Evolutionary conservation across 2,888 invertebrate genomes (phyloP), one percentile per base, ranked within the genome.

Genomic region (Drosophila atripex): DNA sequence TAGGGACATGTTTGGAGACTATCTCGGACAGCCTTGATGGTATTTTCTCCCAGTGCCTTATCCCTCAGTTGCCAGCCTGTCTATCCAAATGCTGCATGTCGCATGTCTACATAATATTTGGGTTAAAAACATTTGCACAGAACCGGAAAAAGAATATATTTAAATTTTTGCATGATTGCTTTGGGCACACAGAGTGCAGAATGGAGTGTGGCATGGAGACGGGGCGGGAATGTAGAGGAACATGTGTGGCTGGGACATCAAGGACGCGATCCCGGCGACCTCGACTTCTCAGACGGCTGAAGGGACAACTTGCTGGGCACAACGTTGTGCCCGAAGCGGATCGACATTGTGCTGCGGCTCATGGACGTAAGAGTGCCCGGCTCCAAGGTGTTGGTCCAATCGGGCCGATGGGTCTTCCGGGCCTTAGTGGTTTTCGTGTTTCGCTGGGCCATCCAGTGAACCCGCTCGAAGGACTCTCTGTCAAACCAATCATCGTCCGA

Each of bases 61-160:
- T 60, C 58, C 66, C 46, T 86, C 21, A 5, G 5, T 23, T 52
- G 73, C 57, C 61, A 64, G 80, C 65, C 68, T 52, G 64, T 64
- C 64, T 66, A 52, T 66, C 83, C 79, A 87, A 87, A 82, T 78
- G 78, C 82, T 82, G 75, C 83, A 28, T 28, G 35, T 35, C 14
- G 35, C 35, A 83, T 88, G 83, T 79, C 84, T 83, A 84, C 84
- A 83, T 88, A 88, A 88, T 88, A 88, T 88, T 88, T 84, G 84
- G 86, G 84, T 88, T 84, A 84, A 79, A 74, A 84, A 70, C 70
- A 79, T 84, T 86, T 76, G 74, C 84, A 63, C 43, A 78, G 50
- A 72, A 63, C 63, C 63, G 25, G 72, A 59, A 66, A 54, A 47
- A 58, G 60, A 64, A 51, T 82, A 84, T 70, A 56, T 80, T 86